A percentile compares a stretch with the other conserved stretches of the same genome.
These are phyloP conservation scores for Lissocephala sabroskyi DNA, from an alignment of 2,888 invertebrate species.

Conservation along the genomic window DNA sequence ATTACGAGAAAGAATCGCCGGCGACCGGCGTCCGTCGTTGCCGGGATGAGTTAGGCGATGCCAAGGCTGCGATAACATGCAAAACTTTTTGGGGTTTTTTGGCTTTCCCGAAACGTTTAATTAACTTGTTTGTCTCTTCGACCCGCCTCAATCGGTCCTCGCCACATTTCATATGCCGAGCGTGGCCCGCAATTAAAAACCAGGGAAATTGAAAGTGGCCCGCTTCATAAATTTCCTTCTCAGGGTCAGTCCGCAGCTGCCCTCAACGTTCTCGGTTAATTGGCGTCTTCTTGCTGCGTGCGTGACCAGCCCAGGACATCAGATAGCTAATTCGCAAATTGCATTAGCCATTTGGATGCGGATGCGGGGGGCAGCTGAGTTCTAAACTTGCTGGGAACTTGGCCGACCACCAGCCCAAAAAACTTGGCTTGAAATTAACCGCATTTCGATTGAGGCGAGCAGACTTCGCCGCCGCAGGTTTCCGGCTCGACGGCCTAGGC, in stretches of 20 bases:
- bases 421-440: slow-evolving; percentile 43
- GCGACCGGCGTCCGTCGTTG: slow-evolving; percentile 5
- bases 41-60: slow-evolving; percentile 24
- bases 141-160: background rate
- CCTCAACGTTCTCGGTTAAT: background rate
- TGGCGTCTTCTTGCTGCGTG: slow-evolving; percentile 14
- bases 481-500: background rate
- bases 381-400: slow-evolving; percentile 28
- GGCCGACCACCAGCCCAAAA: slow-evolving; percentile 15
- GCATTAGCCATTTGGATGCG: no score
- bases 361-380: slow-evolving; percentile 9
- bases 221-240: slow-evolving; percentile 32
- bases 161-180: slow-evolving; percentile 51
- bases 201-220: slow-evolving; percentile 42
- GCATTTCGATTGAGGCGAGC: slow-evolving; percentile 40
- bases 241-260: background rate
- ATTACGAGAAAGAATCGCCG: slow-evolving; percentile 34
- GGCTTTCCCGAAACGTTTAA: slow-evolving; percentile 47
- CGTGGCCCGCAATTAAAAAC: slow-evolving; percentile 51
- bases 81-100: slow-evolving; percentile 19
- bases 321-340: slow-evolving; percentile 22
- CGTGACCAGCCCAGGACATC: slow-evolving; percentile 14
- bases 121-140: slow-evolving; percentile 48
- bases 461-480: slow-evolving; percentile 10
- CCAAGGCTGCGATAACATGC: slow-evolving; percentile 47